Base-by-base conservation (phyloP, 2,888 invertebrate species). In the Drosophila tripunctata region DNA sequence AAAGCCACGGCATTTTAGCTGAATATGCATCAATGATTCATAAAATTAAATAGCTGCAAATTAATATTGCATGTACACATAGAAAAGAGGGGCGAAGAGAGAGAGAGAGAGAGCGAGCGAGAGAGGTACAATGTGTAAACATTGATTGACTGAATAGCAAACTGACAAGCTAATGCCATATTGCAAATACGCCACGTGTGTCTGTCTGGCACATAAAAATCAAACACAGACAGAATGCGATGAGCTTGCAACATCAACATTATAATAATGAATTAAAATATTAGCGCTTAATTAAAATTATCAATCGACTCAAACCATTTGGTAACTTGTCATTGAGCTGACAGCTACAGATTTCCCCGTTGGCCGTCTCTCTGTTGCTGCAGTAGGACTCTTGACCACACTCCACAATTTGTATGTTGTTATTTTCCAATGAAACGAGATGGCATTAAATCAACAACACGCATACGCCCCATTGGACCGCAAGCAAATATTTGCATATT, bases 201-300 rank as follows among this genome's bases (percentile, higher is more conserved):
- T 12, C 48, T 50, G 50, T 67, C 10, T 27, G 27, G 27, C 74
- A 67, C 47, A 68, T 68, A 56, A 57, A 70, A 61, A 33, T 41
- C 63, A 68, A 45, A 58, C 64, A 52, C 56, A n/a, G n/a, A 55
- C 19, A 27, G 47, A 22, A 36, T 22, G 30, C 55, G 43, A 55
- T 56, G 62, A 63, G 50, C 63, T 71, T 63, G 52, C 69, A 64
- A 60, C 77, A 66, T 56, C 52, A 35, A 41, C 58, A 56, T 68
- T 67, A 73, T 83, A 61, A 71, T 78, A 75, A 87, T 83, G 76
- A 86, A 87, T 87, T 84, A 76, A 78, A 79, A 83, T 79, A 87
- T 87, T 82, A 86, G 86, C 79, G 82, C 87, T 87, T 87, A 82
- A 87, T 87, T 87, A 82, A 87, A 86, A 80, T 78, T 75, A 84